Percentiles rank a stretch among this genome's conserved stretches.
Evolutionary conservation across 2,888 invertebrate genomes (phyloP).

Genomic region (Leptodirus hochenwartii): DNA sequence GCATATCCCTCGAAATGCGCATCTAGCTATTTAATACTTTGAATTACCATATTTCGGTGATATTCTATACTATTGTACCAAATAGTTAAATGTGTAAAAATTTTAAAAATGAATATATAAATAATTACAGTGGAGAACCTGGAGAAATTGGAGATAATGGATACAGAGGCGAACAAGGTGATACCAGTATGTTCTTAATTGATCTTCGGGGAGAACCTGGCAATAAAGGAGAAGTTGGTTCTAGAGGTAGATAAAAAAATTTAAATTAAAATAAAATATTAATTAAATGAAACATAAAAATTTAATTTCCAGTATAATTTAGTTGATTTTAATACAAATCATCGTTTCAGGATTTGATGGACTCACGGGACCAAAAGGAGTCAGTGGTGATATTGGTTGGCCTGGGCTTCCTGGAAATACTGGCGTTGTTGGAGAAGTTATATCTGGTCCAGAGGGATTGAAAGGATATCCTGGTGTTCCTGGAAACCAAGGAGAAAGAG

Average conservation of each 20-base stretch:
- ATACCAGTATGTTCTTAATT: constrained; percentile 13
- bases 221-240: constrained; percentile 27
- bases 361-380: constrained; percentile 35
- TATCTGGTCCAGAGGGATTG: constrained; percentile 36
- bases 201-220: constrained; percentile 26
- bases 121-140: constrained; percentile 15
- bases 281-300: constrained; percentile 1
- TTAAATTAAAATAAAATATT: neutral
- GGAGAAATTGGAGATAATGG: constrained; percentile 29
- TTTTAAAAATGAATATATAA: constrained; percentile 4
- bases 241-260: constrained; percentile 22
- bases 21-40: neutral
- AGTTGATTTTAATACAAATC: constrained; percentile 6
- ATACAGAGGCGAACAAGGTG: constrained; percentile 21
- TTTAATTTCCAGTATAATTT: constrained; percentile 11
- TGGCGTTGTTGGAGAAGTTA: constrained; percentile 22
- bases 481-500: constrained; percentile 46
- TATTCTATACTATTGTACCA: neutral
- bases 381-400: constrained; percentile 25
- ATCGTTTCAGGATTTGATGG: constrained; percentile 18
- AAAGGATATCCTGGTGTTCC: constrained; percentile 49
- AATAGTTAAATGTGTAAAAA: neutral
- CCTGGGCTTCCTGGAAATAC: constrained; percentile 31
- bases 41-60: neutral
- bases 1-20: too few relatives aligned